These are phyloP conservation scores for Limanda limanda DNA, from an alignment of 2,113 vertebrate genomes.

Conservation along the genomic window DNA sequence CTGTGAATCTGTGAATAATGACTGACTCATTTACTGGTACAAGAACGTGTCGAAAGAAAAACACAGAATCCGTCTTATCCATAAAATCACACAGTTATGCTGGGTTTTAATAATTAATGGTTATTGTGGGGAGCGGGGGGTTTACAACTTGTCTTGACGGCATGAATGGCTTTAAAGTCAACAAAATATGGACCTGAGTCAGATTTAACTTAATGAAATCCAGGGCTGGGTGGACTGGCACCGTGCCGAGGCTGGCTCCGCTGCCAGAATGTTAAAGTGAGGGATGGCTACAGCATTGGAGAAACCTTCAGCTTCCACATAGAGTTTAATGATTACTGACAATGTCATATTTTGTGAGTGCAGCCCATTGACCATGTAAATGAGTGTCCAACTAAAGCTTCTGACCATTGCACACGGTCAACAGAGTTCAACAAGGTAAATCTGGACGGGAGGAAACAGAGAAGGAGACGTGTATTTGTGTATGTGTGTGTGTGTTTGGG, in stretches of 20 bases:
- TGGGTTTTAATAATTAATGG: neutral
- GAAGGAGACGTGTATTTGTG: neutral
- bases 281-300: slow-evolving; percentile 30
- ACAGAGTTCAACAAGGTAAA: slow-evolving; percentile 7
- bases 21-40: slow-evolving; percentile 42
- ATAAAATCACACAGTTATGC: slow-evolving; percentile 1
- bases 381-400: slow-evolving; percentile 6
- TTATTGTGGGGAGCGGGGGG: neutral
- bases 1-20: slow-evolving; percentile 38
- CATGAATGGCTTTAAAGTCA: slow-evolving; percentile 15
- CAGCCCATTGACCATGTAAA: slow-evolving; percentile 31
- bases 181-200: slow-evolving; percentile 21
- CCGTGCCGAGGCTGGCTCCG: neutral
- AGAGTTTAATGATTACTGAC: slow-evolving; percentile 50
- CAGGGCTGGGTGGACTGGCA: slow-evolving; percentile 12
- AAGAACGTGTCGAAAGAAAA: neutral
- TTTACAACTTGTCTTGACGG: neutral
- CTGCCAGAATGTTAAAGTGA: slow-evolving; percentile 56
- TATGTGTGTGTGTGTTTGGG: neutral
- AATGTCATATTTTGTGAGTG: slow-evolving; percentile 50
- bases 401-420: neutral
- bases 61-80: neutral
- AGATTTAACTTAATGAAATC: slow-evolving; percentile 45
- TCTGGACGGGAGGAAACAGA: slow-evolving; percentile 5
- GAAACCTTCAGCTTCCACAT: slow-evolving; percentile 33